Evolutionary conservation across 1,140 invertebrate genomes (phyloP).

Genomic region (Ceratitis capitata): DNA sequence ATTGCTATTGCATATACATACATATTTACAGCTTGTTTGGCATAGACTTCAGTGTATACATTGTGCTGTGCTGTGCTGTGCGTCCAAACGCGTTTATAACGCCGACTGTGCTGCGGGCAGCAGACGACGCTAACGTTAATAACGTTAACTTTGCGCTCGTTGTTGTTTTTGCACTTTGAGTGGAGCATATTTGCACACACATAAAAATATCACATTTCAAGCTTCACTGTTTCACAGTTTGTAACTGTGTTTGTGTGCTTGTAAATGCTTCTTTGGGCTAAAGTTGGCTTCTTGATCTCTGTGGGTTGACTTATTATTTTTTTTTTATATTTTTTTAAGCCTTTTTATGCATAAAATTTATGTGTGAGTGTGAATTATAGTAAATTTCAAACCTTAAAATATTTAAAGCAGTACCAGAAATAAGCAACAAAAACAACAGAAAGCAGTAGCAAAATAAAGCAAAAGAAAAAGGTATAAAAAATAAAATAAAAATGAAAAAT

Average conservation of each 20-base stretch:
- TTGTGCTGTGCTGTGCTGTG: too few relatives aligned
- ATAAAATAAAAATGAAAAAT: not conserved
- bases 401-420: not conserved
- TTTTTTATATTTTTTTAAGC: not conserved
- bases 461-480: not conserved
- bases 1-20: too few relatives aligned
- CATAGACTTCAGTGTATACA: not conserved
- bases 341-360: not conserved
- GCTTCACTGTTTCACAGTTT: too few relatives aligned
- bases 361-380: not conserved
- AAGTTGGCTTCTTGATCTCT: conserved; percentile 12
- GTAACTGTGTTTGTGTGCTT: not conserved
- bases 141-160: not conserved
- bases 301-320: not conserved
- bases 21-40: conserved; percentile 15
- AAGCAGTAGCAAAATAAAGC: not conserved
- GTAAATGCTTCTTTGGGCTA: not conserved
- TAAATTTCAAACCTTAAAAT: not conserved
- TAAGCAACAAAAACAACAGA: not conserved
- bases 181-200: not conserved
- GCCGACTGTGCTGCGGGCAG: not conserved
- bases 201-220: not conserved
- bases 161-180: conserved; percentile 11
- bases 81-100: not conserved
- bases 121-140: not conserved